Evolutionary conservation across 2,888 invertebrate species (phyloP).

Genomic region (Tineola bisselliella): DNA sequence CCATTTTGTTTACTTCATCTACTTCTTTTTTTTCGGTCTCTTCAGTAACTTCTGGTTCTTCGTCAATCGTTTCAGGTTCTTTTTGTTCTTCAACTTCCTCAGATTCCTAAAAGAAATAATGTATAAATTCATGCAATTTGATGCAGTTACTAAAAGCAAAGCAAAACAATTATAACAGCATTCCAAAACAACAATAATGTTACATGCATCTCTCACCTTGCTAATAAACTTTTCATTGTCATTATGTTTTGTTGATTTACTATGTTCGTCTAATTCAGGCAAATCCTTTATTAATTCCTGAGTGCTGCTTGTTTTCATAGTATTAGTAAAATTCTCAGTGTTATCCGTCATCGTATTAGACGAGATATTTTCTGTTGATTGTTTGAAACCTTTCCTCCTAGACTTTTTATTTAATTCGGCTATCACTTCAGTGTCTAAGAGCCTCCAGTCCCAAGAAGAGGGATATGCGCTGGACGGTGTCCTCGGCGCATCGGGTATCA

Average conservation of each 20-base stretch:
- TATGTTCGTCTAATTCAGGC: constrained; percentile 47
- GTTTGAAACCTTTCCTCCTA: constrained; percentile 44
- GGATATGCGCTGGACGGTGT: constrained; percentile 77
- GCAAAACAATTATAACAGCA: constrained; percentile 14
- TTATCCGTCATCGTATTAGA: constrained; percentile 52
- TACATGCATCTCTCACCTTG: constrained; percentile 15
- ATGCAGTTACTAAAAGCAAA: constrained; percentile 12
- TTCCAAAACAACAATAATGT: not conserved
- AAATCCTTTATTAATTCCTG: constrained; percentile 53
- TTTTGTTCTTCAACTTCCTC: constrained; percentile 25
- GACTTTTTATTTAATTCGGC: constrained; percentile 51
- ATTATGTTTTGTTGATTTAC: constrained; percentile 19
- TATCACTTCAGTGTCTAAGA: constrained; percentile 64
- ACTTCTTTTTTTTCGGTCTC: constrained; percentile 22
- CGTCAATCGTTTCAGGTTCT: constrained; percentile 17
- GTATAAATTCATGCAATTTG: constrained; percentile 47
- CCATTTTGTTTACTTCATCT: constrained; percentile 11
- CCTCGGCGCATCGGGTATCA: constrained; percentile 84
- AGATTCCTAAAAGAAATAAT: constrained; percentile 51
- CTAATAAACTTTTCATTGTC: constrained; percentile 3
- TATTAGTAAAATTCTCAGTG: constrained; percentile 33
- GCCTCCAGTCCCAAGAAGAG: constrained; percentile 76
- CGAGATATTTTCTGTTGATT: constrained; percentile 55
- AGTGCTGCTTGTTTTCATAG: constrained; percentile 55
- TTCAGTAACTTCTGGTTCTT: constrained; percentile 21